phyloP scores from a whole-genome alignment of 1,140 invertebrate species.

The Ptiloglossa arizonensis region DNA sequence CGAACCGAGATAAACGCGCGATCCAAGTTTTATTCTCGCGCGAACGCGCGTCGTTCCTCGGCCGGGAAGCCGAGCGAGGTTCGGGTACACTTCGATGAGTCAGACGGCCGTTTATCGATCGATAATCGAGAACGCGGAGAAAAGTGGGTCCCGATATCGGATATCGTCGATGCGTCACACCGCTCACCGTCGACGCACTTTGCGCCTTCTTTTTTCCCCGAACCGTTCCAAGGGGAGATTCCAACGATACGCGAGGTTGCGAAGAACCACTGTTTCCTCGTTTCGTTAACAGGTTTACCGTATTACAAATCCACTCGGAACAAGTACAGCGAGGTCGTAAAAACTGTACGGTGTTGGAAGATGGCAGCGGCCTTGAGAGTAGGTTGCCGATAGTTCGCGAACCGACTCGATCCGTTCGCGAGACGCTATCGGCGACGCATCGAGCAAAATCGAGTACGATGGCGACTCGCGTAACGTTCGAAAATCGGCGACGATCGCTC shows the following conservation, averaged over 20 bases:
- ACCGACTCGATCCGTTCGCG: too few relatives aligned
- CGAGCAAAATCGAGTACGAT: too few relatives aligned
- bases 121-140: slow-evolving; percentile 34
- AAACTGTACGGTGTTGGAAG: too few relatives aligned
- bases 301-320: background rate
- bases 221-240: background rate
- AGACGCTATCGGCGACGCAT: too few relatives aligned
- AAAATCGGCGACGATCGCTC: too few relatives aligned
- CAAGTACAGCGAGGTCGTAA: too few relatives aligned
- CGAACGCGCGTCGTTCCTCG: slow-evolving; percentile 14
- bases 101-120: slow-evolving; percentile 51
- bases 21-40: background rate
- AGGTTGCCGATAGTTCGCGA: too few relatives aligned
- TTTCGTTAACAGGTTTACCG: slow-evolving; percentile 24
- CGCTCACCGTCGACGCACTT: background rate
- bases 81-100: slow-evolving; percentile 29
- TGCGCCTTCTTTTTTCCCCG: background rate
- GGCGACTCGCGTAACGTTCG: too few relatives aligned
- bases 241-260: too few relatives aligned
- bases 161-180: slow-evolving; percentile 26
- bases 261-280: slow-evolving; percentile 6
- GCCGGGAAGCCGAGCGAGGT: background rate
- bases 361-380: too few relatives aligned
- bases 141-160: slow-evolving; percentile 13
- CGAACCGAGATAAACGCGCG: background rate